Evolutionary conservation across 2,113 vertebrate species (phyloP).

Genomic region (Lamprotornis superbus): DNA sequence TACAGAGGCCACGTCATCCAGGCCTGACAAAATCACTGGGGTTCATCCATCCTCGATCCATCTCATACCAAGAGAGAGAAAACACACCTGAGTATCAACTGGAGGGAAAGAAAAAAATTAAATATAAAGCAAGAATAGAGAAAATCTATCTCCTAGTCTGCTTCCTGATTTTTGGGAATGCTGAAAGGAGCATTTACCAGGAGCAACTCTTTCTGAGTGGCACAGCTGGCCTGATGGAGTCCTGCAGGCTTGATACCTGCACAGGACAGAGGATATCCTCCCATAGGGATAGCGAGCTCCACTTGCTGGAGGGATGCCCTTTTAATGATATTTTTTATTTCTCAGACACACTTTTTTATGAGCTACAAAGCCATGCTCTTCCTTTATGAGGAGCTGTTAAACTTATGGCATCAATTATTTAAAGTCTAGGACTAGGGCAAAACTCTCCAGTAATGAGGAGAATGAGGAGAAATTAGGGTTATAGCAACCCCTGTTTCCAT

Average conservation of each 20-base stretch:
- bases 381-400: not conserved
- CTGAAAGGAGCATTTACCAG: not conserved
- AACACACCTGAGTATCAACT: not conserved
- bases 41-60: not conserved
- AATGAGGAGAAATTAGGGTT: not conserved
- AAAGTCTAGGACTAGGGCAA: not conserved
- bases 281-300: not conserved
- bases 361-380: not conserved
- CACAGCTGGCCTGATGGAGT: not conserved
- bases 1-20: not conserved
- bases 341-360: not conserved
- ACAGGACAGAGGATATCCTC: not conserved
- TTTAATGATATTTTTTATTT: not conserved
- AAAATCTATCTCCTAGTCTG: not conserved
- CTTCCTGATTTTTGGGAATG: not conserved
- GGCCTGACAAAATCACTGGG: not conserved
- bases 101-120: not conserved
- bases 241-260: not conserved
- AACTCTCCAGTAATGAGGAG: not conserved
- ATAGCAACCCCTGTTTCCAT: not conserved
- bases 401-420: not conserved
- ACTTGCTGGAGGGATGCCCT: not conserved
- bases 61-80: not conserved
- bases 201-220: not conserved
- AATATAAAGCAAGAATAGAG: not conserved